Percentiles rank a stretch among this genome's conserved stretches.
Conservation (phyloP, 2,113 vertebrate genomes). For the Phasianus colchicus region DNA sequence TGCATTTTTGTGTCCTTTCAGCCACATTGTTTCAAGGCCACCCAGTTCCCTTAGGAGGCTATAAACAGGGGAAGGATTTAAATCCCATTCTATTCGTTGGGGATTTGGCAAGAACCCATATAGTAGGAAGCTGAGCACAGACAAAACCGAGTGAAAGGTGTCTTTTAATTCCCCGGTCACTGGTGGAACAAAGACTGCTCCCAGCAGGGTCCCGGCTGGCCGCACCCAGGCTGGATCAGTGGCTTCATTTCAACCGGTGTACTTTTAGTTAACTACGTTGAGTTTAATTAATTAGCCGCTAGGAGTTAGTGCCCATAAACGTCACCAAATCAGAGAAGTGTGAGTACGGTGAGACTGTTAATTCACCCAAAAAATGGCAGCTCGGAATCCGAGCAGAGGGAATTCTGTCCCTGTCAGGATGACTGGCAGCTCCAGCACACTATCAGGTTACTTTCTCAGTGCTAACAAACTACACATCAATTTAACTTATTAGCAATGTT, state of each 20-base stretch:
- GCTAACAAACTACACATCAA: conserved; percentile 64
- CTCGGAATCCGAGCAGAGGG: conserved; percentile 74
- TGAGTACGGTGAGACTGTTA: conserved; percentile 78
- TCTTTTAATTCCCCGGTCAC: conserved; percentile 75
- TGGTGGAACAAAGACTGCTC: conserved; percentile 73
- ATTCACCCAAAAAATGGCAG: conserved; percentile 78
- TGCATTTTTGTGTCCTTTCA: conserved; percentile 67
- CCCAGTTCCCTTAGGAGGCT: conserved; percentile 57
- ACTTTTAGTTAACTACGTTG: conserved; percentile 80
- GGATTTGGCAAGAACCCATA: conserved; percentile 68
- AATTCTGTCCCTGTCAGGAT: conserved; percentile 71
- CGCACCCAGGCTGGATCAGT: conserved; percentile 65
- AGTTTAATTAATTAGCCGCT: conserved; percentile 86
- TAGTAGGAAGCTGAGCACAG: conserved; percentile 74
- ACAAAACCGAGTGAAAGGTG: conserved; percentile 77
- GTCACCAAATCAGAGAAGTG: conserved; percentile 79
- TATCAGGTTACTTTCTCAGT: conserved; percentile 51
- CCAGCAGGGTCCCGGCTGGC: conserved; percentile 61
- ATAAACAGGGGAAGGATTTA: conserved; percentile 74
- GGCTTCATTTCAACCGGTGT: conserved; percentile 69
- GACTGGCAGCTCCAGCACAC: conserved; percentile 61
- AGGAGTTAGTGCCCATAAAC: conserved; percentile 81
- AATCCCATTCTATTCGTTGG: conserved; percentile 71
- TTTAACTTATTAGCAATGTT: conserved; percentile 69
- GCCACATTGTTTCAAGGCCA: conserved; percentile 65